Percentiles rank a stretch among this genome's conserved stretches.
Conservation (phyloP, 2,888 invertebrate genomes). For the Epinotia nisella region DNA sequence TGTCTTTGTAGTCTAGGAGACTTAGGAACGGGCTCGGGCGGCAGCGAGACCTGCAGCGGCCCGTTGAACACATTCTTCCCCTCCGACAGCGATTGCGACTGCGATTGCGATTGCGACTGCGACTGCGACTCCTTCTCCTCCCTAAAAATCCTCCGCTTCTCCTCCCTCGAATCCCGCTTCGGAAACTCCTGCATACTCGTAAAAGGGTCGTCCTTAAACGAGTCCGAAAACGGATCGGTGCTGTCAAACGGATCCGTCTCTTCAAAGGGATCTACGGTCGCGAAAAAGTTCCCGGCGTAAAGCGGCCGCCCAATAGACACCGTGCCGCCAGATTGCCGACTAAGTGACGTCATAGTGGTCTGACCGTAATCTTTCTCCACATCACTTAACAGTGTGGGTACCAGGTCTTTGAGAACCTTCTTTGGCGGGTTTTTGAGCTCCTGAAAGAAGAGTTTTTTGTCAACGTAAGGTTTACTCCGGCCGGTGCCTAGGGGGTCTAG, state of each 20-base stretch:
- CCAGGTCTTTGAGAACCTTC: constrained; percentile 95
- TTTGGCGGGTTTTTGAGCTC: constrained; percentile 97
- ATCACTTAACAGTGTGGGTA: constrained; percentile 76
- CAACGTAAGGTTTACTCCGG: constrained; percentile 95
- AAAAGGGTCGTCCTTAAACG: constrained; percentile 86
- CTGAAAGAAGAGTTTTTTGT: constrained; percentile 98
- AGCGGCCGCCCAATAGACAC: constrained; percentile 74
- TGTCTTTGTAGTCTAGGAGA: constrained; percentile 76
- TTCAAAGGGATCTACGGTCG: constrained; percentile 85
- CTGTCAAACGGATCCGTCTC: constrained; percentile 90
- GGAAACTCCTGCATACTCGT: constrained; percentile 75
- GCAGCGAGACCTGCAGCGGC: constrained; percentile 88
- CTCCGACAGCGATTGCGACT: constrained; percentile 56
- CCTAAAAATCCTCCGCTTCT: constrained; percentile 60
- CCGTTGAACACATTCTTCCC: constrained; percentile 84
- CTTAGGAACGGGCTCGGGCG: constrained; percentile 84
- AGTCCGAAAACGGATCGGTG: constrained; percentile 87
- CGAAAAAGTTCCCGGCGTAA: constrained; percentile 72
- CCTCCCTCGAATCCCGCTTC: constrained; percentile 56
- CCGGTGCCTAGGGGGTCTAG: constrained; percentile 97
- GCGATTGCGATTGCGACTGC: neutral
- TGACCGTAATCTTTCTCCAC: constrained; percentile 71
- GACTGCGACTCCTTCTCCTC: constrained; percentile 52
- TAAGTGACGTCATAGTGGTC: constrained; percentile 79
- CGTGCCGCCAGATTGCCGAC: constrained; percentile 79